Base-by-base conservation (phyloP, 2,888 invertebrate species). In the Athalia cordata region DNA sequence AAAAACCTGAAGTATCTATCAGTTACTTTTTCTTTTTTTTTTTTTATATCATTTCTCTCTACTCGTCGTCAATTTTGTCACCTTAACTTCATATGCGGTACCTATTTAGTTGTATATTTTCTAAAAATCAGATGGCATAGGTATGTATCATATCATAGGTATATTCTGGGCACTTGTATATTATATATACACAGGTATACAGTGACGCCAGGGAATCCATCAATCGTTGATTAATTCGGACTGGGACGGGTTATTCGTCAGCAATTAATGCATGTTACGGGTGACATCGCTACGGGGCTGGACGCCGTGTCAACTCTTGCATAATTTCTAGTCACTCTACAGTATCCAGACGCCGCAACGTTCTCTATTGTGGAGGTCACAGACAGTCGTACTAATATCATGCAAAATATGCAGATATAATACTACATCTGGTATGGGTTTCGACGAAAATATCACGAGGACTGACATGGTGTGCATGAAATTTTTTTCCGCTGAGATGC, bases 281-380 rank as follows among this genome's bases (percentile, higher is more conserved):
- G 45, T 52, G 62, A 50, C 62, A 72, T 47, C 7, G 45, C 45
- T 9, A 72, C 72, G 59, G 47, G 47, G 47, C 72, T 15, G 72
- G 47, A 47, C 72, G 47, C 72, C 72, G 72, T 29, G 29, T 59
- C 72, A 59, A 47, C 72, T 59, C 47, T 5, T 72, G 72, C 72
- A 72, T 72, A 72, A 72, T 72, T 72, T 72, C 72, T 59, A 59
- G 72, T 72, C 72, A 59, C 72, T 72, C 72, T 59, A 59, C 72
- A 57, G 6, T 13, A 45, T 29, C 59, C 72, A 72, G 72, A 72
- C 72, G 59, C 45, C 72, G 59, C 72, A 68, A 47, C 57, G 43
- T 72, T 52, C 72, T 13, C 29, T 57, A 59, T 45, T 45, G 59
- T 72, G 11, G 59, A 45, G 72, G 72, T 72, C 72, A 72, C 72